These are phyloP conservation scores for Ypsolopha scabrella DNA, from an alignment of 2,888 invertebrate genomes.

Conservation along the genomic window DNA sequence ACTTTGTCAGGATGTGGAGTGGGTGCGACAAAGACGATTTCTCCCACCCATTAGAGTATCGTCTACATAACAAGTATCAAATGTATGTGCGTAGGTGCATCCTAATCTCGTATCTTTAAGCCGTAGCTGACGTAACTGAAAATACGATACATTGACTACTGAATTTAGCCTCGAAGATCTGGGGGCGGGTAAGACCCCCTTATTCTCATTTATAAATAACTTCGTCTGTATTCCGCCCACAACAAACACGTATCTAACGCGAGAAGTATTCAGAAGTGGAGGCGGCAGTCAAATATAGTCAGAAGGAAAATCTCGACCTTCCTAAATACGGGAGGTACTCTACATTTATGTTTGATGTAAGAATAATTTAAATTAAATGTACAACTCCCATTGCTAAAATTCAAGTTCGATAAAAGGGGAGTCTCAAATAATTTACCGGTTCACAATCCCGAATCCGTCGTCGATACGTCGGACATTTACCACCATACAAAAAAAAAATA, in stretches of 20 bases:
- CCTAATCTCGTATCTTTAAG: constrained; percentile 40
- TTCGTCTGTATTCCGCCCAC: constrained; percentile 29
- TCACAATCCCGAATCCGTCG: background rate
- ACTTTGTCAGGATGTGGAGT: background rate
- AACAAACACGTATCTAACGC: constrained; percentile 18
- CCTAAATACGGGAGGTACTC: constrained; percentile 13
- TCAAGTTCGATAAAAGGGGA: constrained; percentile 14
- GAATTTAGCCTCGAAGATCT: constrained; percentile 1
- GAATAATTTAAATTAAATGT: constrained; percentile 3
- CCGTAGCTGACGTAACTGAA: constrained; percentile 49
- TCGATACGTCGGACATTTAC: constrained; percentile 27
- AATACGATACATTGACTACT: background rate
- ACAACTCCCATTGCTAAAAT: constrained; percentile 3
- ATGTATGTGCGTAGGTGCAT: constrained; percentile 35
- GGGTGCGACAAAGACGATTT: constrained; percentile 4
- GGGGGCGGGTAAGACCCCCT: constrained; percentile 29
- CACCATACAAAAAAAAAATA: constrained; percentile 29
- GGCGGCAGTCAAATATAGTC: constrained; percentile 29
- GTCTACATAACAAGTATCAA: background rate
- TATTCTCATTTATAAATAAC: constrained; percentile 18
- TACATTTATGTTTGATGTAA: constrained; percentile 8
- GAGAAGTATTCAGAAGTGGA: constrained; percentile 32
- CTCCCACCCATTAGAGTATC: background rate
- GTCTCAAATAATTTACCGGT: constrained; percentile 24
- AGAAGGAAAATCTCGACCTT: constrained; percentile 15